Evolutionary conservation across 1,140 invertebrate genomes (phyloP).

Genomic region (Rhopalosiphum padi): DNA sequence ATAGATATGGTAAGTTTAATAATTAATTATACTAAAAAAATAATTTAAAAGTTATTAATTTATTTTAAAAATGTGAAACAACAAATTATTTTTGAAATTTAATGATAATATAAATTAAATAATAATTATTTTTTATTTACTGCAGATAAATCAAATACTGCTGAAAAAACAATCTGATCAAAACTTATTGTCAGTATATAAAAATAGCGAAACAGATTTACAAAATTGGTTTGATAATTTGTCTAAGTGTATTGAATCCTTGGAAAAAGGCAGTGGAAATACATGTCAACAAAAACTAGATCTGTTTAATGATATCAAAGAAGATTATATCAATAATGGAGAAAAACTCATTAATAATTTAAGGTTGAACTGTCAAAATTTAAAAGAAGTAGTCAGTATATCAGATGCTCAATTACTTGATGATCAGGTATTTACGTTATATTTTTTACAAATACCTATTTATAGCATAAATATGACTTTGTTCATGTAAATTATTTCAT

Average conservation of each 20-base stretch:
- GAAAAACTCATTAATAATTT: slow-evolving; percentile 72
- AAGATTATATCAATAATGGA: slow-evolving; percentile 59
- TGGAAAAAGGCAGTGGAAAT: slow-evolving; percentile 83
- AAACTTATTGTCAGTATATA: slow-evolving; percentile 79
- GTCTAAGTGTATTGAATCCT: slow-evolving; percentile 77
- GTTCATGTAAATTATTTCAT: too few species aligned
- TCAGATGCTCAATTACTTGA: slow-evolving; percentile 89
- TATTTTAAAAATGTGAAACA: background rate
- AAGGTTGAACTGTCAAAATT: slow-evolving; percentile 72
- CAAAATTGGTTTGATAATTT: slow-evolving; percentile 82
- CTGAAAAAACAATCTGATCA: slow-evolving; percentile 78
- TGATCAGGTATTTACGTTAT: slow-evolving; percentile 71
- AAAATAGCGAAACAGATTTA: slow-evolving; percentile 75
- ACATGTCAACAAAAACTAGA: slow-evolving; percentile 81
- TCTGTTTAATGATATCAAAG: slow-evolving; percentile 68
- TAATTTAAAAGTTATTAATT: background rate
- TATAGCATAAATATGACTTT: background rate
- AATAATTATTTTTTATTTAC: slow-evolving; percentile 18
- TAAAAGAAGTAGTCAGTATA: slow-evolving; percentile 82
- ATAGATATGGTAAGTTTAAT: slow-evolving; percentile 18
- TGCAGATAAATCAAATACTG: slow-evolving; percentile 73
- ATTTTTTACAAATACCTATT: too few species aligned
- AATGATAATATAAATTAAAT: background rate
- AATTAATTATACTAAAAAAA: too few species aligned
- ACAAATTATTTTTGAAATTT: background rate